Percentiles rank a stretch among this genome's conserved stretches.
Evolutionary conservation across 92 coral and sea anemone genomes (phyloP).

Genomic region (Porites rus): DNA sequence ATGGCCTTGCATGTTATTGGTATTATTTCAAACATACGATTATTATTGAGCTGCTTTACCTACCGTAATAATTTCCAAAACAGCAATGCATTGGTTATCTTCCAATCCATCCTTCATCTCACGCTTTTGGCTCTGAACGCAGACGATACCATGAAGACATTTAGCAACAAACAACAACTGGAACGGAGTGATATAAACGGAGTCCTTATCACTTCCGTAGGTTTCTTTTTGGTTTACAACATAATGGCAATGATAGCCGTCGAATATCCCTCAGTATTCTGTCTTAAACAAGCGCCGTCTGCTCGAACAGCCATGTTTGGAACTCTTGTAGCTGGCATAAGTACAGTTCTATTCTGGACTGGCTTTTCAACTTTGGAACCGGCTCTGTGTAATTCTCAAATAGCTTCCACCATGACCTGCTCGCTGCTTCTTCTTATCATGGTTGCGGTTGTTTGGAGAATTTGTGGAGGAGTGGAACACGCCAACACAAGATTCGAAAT

Average conservation of each 20-base stretch:
- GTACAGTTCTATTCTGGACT: not conserved
- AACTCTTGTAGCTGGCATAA: not conserved
- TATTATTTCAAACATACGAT: not conserved
- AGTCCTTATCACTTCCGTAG: not conserved
- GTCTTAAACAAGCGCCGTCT: not conserved
- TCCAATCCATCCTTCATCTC: constrained; percentile 5
- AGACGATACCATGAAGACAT: not conserved
- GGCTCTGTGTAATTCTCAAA: not conserved
- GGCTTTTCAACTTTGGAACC: not conserved
- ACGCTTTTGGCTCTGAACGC: not conserved
- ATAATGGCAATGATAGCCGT: not conserved
- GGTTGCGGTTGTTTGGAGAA: not conserved
- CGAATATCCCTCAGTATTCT: not conserved
- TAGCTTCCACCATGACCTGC: not conserved
- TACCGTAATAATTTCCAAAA: not conserved
- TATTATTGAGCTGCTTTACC: constrained; percentile 1
- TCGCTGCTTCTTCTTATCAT: not conserved
- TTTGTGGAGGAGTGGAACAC: not conserved
- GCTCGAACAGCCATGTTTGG: not conserved
- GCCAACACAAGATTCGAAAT: not conserved
- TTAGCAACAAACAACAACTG: not conserved
- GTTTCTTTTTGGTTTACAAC: not conserved
- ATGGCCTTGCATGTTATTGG: not conserved
- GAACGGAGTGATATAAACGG: not conserved
- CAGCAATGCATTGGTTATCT: not conserved